These are phyloP conservation scores for Rhodinocichla rosea DNA, from an alignment of 2,113 vertebrate species.

Conservation along the genomic window DNA sequence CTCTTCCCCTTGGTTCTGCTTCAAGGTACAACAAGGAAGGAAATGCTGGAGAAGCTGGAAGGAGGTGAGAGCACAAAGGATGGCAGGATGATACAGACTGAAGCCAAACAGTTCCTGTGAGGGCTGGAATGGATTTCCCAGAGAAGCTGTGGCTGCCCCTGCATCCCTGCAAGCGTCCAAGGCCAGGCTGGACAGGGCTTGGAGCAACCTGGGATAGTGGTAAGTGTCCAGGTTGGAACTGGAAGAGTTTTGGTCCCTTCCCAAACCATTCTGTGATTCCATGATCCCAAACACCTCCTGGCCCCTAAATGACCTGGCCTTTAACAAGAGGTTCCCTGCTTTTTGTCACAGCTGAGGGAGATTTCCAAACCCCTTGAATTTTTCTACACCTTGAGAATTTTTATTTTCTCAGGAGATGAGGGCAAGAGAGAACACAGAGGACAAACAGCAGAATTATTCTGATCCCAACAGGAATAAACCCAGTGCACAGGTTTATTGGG, in stretches of 20 bases:
- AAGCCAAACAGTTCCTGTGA: too few species aligned
- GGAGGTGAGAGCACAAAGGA: too few species aligned
- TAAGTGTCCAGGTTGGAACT: fast-evolving
- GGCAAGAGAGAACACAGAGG: fast-evolving
- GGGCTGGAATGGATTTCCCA: neutral
- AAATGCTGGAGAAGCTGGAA: too few species aligned
- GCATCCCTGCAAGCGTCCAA: neutral
- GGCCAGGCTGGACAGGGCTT: fast-evolving
- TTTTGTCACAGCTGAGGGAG: neutral
- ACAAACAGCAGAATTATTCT: neutral
- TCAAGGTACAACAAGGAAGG: too few species aligned
- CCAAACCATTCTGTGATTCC: neutral
- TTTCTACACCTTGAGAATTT: neutral
- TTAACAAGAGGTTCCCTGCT: neutral
- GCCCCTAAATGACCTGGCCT: neutral
- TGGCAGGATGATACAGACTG: too few species aligned
- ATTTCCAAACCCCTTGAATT: neutral
- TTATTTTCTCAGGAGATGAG: neutral
- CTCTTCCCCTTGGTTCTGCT: too few species aligned
- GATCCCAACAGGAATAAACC: neutral
- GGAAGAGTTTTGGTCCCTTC: neutral
- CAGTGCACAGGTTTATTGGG: fast-evolving
- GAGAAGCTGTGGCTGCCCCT: neutral
- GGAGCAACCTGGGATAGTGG: fast-evolving
- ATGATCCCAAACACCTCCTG: neutral